phyloP scores from a whole-genome alignment of 2,797 vertebrate species.

The Acropternis orthonyx region DNA sequence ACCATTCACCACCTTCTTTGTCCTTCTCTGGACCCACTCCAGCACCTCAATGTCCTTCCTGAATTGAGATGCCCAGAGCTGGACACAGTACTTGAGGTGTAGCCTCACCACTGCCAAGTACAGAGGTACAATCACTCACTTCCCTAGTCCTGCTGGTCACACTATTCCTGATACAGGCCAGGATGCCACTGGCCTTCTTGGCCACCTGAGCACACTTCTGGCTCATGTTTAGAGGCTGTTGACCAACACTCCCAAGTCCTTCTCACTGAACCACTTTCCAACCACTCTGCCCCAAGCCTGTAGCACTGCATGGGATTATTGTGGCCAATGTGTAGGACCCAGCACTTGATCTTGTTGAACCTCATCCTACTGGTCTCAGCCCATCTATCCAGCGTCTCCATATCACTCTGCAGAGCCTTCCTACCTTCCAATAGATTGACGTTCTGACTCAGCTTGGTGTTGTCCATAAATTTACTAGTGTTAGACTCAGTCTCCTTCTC shows the following conservation, averaged over 20 bases:
- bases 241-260: background rate
- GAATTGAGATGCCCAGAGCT: no score
- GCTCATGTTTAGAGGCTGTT: background rate
- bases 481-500: background rate
- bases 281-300: background rate
- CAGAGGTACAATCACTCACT: background rate
- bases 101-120: no score
- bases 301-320: background rate
- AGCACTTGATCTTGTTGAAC: background rate
- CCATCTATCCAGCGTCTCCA: background rate
- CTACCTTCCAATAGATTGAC: background rate
- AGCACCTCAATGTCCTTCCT: background rate
- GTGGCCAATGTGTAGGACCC: background rate
- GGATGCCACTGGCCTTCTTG: background rate
- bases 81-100: background rate
- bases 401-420: background rate
- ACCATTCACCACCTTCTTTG: background rate
- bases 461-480: background rate
- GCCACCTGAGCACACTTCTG: background rate
- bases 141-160: background rate
- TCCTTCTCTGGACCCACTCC: background rate
- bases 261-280: background rate
- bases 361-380: background rate
- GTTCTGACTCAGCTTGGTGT: background rate
- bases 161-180: background rate